Base-by-base conservation (phyloP, 2,797 vertebrate species). In the Liparis tanakae region DNA sequence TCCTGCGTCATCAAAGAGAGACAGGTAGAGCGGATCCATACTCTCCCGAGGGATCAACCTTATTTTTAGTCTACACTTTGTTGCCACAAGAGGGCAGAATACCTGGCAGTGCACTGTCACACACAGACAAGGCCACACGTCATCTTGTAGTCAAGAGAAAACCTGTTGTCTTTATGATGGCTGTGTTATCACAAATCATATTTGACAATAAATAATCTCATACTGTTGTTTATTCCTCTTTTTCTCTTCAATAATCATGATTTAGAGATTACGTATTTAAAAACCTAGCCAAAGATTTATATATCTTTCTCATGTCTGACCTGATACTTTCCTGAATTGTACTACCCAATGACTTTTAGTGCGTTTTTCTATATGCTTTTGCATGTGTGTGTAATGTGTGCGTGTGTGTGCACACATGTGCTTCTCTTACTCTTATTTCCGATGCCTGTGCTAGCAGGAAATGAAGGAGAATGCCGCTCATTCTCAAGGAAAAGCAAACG, bases 401-500 rank as follows among this genome's bases (percentile, higher is more conserved):
- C 65, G 6, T 50, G 7, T 18, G 30, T 60, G 33, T 65, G 72
- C 74, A 70, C 78, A 86, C 70, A 75, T 87, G 72, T 87, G 78
- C 70, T 71, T 84, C 76, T 74, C 6, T 74, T 81, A 50, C 81
- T 72, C 74, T 67, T 63, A 79, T 56, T 56, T 81, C 83, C 81
- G 87, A 50, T 71, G 76, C 67, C 66, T 44, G 44, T 60, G 83
- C 61, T 75, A 71, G 78, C 91, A 94, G 93, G 94, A 95, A 95
- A 94, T 94, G 89, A 94, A 92, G 88, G 75, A 90, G 91, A 92
- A 94, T 94, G 92, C 91, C 92, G 89, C 86, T 94, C 90, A 91
- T 93, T 93, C 91, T 91, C 85, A 18, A 82, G 80, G 67, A 88
- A 89, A 81, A 78, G 84, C 81, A 72, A 93, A 93, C 56, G 22